Percentiles rank a stretch among this genome's conserved stretches.
These are phyloP conservation scores for Allophyes oxyacanthae DNA, from an alignment of 2,888 invertebrate species.

Conservation along the genomic window DNA sequence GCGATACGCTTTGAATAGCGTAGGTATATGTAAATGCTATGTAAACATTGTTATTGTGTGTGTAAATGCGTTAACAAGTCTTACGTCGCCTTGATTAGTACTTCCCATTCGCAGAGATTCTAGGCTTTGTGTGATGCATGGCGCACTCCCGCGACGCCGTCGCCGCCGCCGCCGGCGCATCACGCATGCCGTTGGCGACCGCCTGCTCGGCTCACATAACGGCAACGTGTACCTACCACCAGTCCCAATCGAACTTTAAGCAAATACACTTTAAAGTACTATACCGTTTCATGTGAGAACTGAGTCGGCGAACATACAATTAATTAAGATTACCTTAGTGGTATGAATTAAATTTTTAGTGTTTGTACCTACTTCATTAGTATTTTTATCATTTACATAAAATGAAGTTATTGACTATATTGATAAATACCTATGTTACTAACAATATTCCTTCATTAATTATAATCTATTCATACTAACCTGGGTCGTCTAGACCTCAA, in stretches of 20 bases:
- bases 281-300: conserved; percentile 28
- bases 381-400: conserved; percentile 24
- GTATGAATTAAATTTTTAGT: conserved; percentile 10
- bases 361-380: background rate
- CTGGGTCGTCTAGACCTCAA: conserved; percentile 6
- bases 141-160: conserved; percentile 14
- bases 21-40: conserved; percentile 51
- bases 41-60: conserved; percentile 60
- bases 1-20: conserved; percentile 51
- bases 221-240: conserved; percentile 46
- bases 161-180: conserved; percentile 19
- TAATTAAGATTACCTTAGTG: background rate
- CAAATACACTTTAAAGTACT: conserved; percentile 16
- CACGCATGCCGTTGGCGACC: conserved; percentile 26
- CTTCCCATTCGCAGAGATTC: conserved; percentile 77
- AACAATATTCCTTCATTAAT: conserved; percentile 23
- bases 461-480: conserved; percentile 11
- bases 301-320: conserved; percentile 1
- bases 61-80: conserved; percentile 69
- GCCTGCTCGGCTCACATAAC: conserved; percentile 39
- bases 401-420: conserved; percentile 23
- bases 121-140: conserved; percentile 66
- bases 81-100: conserved; percentile 73
- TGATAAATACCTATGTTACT: conserved; percentile 23
- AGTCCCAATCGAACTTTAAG: conserved; percentile 36